These are phyloP conservation scores for Xenopus borealis DNA, from an alignment of 2,113 vertebrate genomes.

Conservation along the genomic window DNA sequence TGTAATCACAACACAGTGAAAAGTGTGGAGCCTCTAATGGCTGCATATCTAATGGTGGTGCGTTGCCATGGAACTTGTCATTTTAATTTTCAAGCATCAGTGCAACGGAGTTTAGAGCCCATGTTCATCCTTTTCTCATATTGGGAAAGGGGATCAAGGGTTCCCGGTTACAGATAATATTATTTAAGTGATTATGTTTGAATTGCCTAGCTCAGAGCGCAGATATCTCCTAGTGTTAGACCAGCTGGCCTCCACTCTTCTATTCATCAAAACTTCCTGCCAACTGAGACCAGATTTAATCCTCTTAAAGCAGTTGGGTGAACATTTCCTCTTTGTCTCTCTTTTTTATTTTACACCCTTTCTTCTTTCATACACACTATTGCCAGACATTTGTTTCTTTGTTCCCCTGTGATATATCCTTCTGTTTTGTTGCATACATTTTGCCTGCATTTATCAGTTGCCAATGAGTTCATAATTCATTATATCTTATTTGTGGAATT, in stretches of 20 bases:
- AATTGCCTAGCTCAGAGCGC: conserved; percentile 43
- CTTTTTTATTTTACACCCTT: conserved; percentile 19
- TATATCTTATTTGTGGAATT: too few relatives aligned
- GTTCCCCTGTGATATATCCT: not conserved
- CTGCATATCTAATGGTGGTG: conserved; percentile 20
- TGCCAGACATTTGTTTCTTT: conserved; percentile 12
- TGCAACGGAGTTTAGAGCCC: conserved; percentile 43
- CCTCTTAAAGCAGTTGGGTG: conserved; percentile 27
- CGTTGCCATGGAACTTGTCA: conserved; percentile 46
- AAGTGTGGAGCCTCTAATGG: conserved; percentile 18
- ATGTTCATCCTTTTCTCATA: conserved; percentile 38
- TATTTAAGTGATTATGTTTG: conserved; percentile 54
- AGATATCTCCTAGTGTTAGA: conserved; percentile 49
- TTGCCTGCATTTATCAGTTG: not conserved
- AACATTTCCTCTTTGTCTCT: conserved; percentile 38
- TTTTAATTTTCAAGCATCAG: conserved; percentile 48
- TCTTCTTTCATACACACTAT: conserved; percentile 12
- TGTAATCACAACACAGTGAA: not conserved
- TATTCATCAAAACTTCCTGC: conserved; percentile 31
- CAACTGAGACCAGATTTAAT: conserved; percentile 35
- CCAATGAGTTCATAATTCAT: too few relatives aligned
- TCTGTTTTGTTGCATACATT: too few relatives aligned
- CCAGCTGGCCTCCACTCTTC: conserved; percentile 44
- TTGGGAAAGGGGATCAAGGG: conserved; percentile 46
- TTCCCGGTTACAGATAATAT: conserved; percentile 53